Evolutionary conservation across 2,888 invertebrate genomes (phyloP).

Genomic region (Bellardia bayeri): DNA sequence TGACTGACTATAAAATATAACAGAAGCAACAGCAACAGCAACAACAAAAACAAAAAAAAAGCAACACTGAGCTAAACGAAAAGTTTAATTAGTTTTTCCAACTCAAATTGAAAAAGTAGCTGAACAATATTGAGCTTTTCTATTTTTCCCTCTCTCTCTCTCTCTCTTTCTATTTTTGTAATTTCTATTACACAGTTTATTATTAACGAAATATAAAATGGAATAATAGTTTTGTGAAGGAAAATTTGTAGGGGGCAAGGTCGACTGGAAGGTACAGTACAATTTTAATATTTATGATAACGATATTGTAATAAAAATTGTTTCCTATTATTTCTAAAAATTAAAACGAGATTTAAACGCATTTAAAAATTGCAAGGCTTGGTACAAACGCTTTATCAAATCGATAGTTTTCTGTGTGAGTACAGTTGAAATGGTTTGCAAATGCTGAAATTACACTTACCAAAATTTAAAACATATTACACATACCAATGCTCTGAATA

Average conservation of each 20-base stretch:
- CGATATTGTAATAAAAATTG: too few relatives aligned
- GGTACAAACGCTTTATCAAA: background rate
- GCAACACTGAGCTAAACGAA: conserved; percentile 37
- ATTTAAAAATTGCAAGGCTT: too few relatives aligned
- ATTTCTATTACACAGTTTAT: conserved; percentile 54
- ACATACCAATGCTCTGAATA: background rate
- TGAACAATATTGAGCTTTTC: conserved; percentile 41
- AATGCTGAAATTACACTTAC: background rate
- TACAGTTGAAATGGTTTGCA: background rate
- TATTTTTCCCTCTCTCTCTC: conserved; percentile 6
- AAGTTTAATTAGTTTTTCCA: conserved; percentile 73
- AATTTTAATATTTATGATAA: too few relatives aligned
- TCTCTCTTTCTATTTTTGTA: background rate
- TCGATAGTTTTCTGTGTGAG: background rate
- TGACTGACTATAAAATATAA: conserved; percentile 59
- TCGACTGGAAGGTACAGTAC: background rate
- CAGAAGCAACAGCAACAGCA: background rate
- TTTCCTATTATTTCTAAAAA: too few relatives aligned
- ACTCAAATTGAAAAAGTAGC: conserved; percentile 72
- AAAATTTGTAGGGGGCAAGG: background rate
- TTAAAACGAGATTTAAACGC: too few relatives aligned
- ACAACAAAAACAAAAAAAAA: background rate
- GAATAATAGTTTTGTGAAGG: conserved; percentile 26
- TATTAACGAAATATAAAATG: conserved; percentile 54
- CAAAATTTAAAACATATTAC: background rate